Evolutionary conservation across 2,113 vertebrate species (phyloP).

Genomic region (Pimephales promelas): DNA sequence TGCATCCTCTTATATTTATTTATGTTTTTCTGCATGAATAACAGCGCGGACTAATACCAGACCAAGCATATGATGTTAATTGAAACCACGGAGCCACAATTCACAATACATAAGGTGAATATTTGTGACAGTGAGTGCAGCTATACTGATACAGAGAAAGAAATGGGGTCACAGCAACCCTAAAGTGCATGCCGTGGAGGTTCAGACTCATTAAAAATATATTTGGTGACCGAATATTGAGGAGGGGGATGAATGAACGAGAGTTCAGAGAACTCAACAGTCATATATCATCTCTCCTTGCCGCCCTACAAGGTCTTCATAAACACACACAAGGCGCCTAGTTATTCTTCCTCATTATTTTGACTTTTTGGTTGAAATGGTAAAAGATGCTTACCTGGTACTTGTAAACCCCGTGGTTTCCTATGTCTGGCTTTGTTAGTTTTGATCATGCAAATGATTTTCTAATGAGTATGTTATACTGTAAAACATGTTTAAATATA

Average conservation of each 20-base stretch:
- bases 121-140: not conserved
- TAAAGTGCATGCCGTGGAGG: slow-evolving; percentile 58
- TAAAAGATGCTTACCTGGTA: not conserved
- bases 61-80: slow-evolving; percentile 19
- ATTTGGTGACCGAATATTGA: slow-evolving; percentile 66
- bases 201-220: slow-evolving; percentile 76
- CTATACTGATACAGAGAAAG: slow-evolving; percentile 41
- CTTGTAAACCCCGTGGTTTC: not conserved
- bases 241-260: not conserved
- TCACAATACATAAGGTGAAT: not conserved
- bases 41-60: not conserved
- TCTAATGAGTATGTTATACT: not conserved
- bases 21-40: not conserved
- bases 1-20: not conserved
- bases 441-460: not conserved
- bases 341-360: not conserved
- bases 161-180: slow-evolving; percentile 65
- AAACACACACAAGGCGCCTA: not conserved
- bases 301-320: not conserved
- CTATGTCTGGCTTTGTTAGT: not conserved
- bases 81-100: not conserved
- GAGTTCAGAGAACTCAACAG: slow-evolving; percentile 58
- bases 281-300: slow-evolving; percentile 71
- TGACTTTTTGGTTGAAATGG: not conserved
- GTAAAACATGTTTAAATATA: not conserved